A percentile compares a stretch with the other conserved stretches of the same genome.
Evolutionary conservation across 2,888 invertebrate genomes (phyloP).

Genomic region (Himalopsyche japonica): DNA sequence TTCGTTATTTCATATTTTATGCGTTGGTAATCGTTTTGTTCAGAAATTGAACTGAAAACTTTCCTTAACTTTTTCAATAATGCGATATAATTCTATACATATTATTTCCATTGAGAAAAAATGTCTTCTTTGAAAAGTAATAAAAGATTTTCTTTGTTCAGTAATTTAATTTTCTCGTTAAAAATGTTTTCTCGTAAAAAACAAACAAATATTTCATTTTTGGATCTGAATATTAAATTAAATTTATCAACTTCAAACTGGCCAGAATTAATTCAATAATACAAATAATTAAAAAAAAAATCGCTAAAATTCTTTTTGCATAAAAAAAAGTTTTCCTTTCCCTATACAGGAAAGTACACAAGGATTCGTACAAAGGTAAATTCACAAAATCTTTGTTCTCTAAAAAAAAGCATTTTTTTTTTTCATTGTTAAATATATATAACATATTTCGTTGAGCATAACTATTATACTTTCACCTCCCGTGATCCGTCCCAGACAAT

Average conservation of each 20-base stretch:
- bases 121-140: constrained; percentile 2
- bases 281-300: background rate
- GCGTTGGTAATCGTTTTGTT: background rate
- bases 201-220: background rate
- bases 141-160: constrained; percentile 1
- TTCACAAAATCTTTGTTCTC: too few relatives aligned
- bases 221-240: background rate
- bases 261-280: background rate
- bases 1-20: background rate
- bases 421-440: too few relatives aligned
- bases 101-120: constrained; percentile 9
- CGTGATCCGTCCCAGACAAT: too few relatives aligned
- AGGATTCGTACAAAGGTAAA: background rate
- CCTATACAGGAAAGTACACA: background rate
- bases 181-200: background rate
- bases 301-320: background rate
- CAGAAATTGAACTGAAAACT: background rate
- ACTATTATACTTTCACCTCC: too few relatives aligned
- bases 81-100: constrained; percentile 8
- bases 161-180: background rate
- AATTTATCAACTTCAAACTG: background rate
- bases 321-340: background rate
- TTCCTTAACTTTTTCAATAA: background rate
- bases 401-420: too few relatives aligned
- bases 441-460: too few relatives aligned